Conservation (phyloP, 2,888 invertebrate genomes). For the Sesamia inferens region DNA sequence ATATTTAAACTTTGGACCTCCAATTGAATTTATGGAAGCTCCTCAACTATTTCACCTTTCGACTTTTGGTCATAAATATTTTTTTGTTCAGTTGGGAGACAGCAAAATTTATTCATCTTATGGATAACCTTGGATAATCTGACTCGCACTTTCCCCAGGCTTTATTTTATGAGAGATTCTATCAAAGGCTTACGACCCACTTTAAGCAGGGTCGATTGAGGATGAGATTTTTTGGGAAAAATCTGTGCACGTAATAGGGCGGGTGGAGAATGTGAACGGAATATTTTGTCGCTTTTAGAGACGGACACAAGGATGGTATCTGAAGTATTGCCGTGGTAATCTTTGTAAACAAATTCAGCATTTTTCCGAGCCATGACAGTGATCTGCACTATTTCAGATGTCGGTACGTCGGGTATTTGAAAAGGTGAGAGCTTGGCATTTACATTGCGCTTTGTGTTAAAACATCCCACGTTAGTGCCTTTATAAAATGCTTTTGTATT, state of each 20-base stretch:
- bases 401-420: constrained; percentile 31
- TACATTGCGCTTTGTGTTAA: constrained; percentile 18
- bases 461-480: background rate
- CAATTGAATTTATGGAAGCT: constrained; percentile 37
- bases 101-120: constrained; percentile 60
- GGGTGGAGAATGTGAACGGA: constrained; percentile 69
- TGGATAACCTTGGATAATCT: constrained; percentile 56
- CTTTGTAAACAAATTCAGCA: constrained; percentile 61
- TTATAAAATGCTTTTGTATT: background rate
- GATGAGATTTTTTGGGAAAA: constrained; percentile 71
- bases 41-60: constrained; percentile 45
- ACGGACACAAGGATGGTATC: constrained; percentile 42
- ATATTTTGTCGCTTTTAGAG: constrained; percentile 69
- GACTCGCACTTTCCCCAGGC: constrained; percentile 57
- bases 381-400: constrained; percentile 38
- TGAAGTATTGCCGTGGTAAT: constrained; percentile 44
- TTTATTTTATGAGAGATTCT: constrained; percentile 70
- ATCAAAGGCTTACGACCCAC: constrained; percentile 71
- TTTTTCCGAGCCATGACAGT: constrained; percentile 37
- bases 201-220: constrained; percentile 68
- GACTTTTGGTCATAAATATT: constrained; percentile 29
- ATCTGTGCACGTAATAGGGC: constrained; percentile 73
- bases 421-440: constrained; percentile 38
- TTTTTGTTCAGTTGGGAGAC: constrained; percentile 32
- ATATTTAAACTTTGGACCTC: constrained; percentile 44